phyloP scores from a whole-genome alignment of 30 jellyfish, hydroid and myxozoan genomes.

The Turritopsis rubra region DNA sequence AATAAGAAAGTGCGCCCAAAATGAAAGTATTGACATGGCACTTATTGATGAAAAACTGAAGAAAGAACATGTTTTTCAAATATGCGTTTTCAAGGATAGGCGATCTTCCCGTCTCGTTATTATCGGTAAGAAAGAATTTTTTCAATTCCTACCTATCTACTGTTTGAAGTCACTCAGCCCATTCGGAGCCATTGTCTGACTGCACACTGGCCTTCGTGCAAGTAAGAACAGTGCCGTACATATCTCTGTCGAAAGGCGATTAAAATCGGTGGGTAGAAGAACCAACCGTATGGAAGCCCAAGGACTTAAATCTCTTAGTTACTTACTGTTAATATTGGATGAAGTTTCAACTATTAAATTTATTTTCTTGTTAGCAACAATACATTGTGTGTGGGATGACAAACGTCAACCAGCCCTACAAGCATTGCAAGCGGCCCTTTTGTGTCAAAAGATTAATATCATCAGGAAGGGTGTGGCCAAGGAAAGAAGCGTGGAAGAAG shows the following conservation, averaged over 20 bases:
- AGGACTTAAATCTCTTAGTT: too few species aligned
- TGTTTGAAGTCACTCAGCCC: too few species aligned
- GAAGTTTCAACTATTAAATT: neutral
- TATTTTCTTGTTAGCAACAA: neutral
- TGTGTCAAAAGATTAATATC: neutral
- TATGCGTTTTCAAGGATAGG: neutral
- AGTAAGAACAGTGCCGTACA: too few species aligned
- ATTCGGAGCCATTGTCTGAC: too few species aligned
- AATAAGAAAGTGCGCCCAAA: neutral
- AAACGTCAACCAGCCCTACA: neutral
- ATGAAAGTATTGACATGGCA: neutral
- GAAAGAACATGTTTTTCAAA: neutral
- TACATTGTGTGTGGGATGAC: neutral
- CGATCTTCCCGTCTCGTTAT: neutral
- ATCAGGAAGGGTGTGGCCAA: neutral
- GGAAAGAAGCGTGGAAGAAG: neutral
- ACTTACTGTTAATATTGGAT: too few species aligned
- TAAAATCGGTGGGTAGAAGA: too few species aligned
- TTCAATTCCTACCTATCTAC: neutral
- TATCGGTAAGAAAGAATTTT: neutral
- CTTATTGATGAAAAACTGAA: neutral
- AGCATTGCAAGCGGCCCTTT: neutral
- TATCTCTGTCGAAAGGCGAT: too few species aligned
- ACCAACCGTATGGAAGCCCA: too few species aligned
- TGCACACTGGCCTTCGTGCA: too few species aligned